Percentiles rank a stretch among this genome's conserved stretches.
phyloP scores from a whole-genome alignment of 2,888 invertebrate genomes.

The Leucophora obtusa region DNA sequence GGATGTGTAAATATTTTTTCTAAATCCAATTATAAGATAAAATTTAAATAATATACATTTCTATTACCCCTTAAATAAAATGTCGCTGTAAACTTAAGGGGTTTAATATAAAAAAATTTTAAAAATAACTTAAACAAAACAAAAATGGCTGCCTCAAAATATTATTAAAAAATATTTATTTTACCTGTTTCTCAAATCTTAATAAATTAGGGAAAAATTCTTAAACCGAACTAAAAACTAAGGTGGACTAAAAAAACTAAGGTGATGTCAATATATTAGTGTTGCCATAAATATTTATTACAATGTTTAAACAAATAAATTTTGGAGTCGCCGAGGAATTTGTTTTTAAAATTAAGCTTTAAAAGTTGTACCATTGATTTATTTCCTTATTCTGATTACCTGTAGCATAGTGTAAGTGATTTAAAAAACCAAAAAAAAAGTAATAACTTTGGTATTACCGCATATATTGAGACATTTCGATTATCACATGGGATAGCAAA shows the following conservation, averaged over 20 bases:
- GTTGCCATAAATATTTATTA: background rate
- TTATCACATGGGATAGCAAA: too few species aligned
- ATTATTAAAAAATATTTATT: background rate
- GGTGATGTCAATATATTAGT: conserved; percentile 30
- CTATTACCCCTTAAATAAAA: too few species aligned
- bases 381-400: too few species aligned
- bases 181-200: background rate
- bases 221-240: conserved; percentile 18
- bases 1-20: background rate
- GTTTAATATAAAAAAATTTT: conserved; percentile 9
- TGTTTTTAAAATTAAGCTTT: too few species aligned
- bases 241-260: conserved; percentile 16
- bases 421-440: too few species aligned
- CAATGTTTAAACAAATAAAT: background rate
- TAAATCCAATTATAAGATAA: background rate
- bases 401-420: too few species aligned
- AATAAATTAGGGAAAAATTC: background rate
- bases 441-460: too few species aligned
- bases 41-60: conserved; percentile 13
- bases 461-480: too few species aligned
- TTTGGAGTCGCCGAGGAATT: too few species aligned
- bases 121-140: conserved; percentile 35
- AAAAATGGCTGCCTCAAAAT: conserved; percentile 56
- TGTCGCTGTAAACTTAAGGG: too few species aligned
- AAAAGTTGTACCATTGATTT: too few species aligned